Base-by-base conservation (phyloP, 1,140 invertebrate genomes). In the Palaemon carinicauda region DNA sequence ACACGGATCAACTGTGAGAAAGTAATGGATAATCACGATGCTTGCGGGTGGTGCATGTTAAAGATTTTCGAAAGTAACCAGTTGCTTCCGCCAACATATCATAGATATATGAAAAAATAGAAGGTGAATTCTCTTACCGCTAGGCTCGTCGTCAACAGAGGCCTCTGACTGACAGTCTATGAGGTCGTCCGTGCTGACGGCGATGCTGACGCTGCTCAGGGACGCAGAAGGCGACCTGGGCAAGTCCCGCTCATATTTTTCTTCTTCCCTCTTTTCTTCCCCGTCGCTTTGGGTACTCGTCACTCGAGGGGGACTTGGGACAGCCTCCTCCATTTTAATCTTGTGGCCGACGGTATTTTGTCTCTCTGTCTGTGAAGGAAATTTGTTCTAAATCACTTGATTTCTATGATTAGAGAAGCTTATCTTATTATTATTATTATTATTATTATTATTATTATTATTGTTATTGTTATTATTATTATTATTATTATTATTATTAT, bases 161-260 rank as follows among this genome's bases (percentile, higher is more conserved):
- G 78, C 19, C 4, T 21, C 31, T 1, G 14, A 29, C 17, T 54
- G 27, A 3, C 52, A 60, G 29, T 60, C n/a, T n/a, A n/a, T 24
- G 27, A 80, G 54, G 29, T 80, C 78, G 1, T 80, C 78, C 2
- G 78, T 80, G 21, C 78, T 54, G 54, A 80, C 54, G 53, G 78
- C 53, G 78, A 80, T 24, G 53, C 78, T 80, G 29, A 80, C 53
- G n/a, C 52, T 79, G 31, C 41, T 41, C 12, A 29, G 24, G 24
- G 54, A 56, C 12, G 53, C 21, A 19, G 53, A 27, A 3, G 21
- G 77, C 12, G 52, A 3, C 12, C 19, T 60, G 12, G 27, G 24
- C 15, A 56, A 7, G 1, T 60, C 24, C 52, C 41, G 27, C 12
- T 33, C 3, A 27, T 5, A 52, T 19, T 29, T n/a, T 19, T 29